These are phyloP conservation scores for Sceloporus undulatus DNA, from an alignment of 2,113 vertebrate species.

Conservation along the genomic window DNA sequence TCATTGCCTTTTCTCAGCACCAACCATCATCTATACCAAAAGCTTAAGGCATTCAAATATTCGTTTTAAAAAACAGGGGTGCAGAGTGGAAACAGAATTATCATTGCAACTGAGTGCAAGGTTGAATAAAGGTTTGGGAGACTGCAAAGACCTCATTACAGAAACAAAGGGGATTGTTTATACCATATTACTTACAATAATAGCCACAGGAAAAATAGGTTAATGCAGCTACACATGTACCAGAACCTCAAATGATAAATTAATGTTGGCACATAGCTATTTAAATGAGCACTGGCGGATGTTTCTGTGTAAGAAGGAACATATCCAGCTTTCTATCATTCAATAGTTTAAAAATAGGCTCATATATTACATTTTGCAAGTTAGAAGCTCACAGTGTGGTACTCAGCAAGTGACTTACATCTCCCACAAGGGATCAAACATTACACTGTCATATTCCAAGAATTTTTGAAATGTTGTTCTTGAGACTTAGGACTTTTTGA, in stretches of 20 bases:
- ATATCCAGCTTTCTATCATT: neutral
- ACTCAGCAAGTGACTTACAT: neutral
- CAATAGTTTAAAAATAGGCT: neutral
- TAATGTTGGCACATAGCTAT: neutral
- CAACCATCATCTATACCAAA: neutral
- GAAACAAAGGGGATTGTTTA: neutral
- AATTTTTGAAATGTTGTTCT: slow-evolving; percentile 7
- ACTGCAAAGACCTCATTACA: neutral
- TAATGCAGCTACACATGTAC: neutral
- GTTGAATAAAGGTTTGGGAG: neutral
- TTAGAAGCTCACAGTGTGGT: neutral
- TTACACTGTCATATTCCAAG: slow-evolving; percentile 1
- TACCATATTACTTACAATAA: neutral
- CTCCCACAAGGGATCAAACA: neutral
- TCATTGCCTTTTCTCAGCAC: neutral
- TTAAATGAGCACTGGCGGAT: neutral
- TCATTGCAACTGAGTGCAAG: neutral
- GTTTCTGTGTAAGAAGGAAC: neutral
- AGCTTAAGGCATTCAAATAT: slow-evolving; percentile 12
- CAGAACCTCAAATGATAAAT: neutral
- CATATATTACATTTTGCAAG: neutral
- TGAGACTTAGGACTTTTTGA: neutral
- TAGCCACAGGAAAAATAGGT: neutral
- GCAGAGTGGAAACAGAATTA: neutral
- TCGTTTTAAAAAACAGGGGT: neutral